Percentiles rank a stretch among this genome's conserved stretches.
Conservation (phyloP, 2,888 invertebrate species). For the Cordylochernes scorpioides region DNA sequence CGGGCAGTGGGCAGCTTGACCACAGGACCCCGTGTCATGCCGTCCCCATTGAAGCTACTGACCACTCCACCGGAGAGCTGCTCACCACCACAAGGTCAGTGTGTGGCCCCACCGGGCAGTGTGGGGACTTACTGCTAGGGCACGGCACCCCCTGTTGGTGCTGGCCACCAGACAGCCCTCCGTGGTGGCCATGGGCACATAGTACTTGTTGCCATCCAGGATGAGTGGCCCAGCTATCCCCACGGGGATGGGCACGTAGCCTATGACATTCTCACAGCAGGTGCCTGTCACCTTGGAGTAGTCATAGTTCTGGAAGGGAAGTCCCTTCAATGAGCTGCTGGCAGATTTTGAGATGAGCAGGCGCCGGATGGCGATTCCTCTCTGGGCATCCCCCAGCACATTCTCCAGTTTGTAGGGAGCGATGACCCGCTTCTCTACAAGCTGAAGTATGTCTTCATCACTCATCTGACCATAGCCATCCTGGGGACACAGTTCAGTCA, state of each 20-base stretch:
- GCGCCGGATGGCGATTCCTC: slow-evolving; percentile 59
- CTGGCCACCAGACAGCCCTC: slow-evolving; percentile 93
- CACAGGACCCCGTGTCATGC: slow-evolving; percentile 92
- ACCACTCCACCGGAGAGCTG: slow-evolving; percentile 35
- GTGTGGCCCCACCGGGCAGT: too few relatives aligned
- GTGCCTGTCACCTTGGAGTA: slow-evolving; percentile 61
- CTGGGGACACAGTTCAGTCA: slow-evolving; percentile 14
- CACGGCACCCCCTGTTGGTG: slow-evolving; percentile 83
- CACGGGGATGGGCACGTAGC: slow-evolving; percentile 80
- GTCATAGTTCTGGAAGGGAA: slow-evolving; percentile 64
- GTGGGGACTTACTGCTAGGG: slow-evolving; percentile 31
- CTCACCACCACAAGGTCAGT: not conserved
- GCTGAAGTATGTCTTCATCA: slow-evolving; percentile 53
- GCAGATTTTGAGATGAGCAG: slow-evolving; percentile 30
- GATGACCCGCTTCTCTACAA: slow-evolving; percentile 54
- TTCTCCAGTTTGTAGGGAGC: slow-evolving; percentile 62
- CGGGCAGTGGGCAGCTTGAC: slow-evolving; percentile 40
- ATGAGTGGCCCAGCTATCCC: slow-evolving; percentile 80
- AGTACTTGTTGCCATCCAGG: slow-evolving; percentile 47
- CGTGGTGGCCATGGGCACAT: slow-evolving; percentile 94
- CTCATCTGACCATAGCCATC: slow-evolving; percentile 27
- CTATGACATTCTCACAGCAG: slow-evolving; percentile 94
- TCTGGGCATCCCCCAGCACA: slow-evolving; percentile 46
- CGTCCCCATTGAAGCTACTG: slow-evolving; percentile 59
- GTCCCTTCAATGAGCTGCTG: slow-evolving; percentile 23